Percentiles rank a stretch among this genome's conserved stretches.
Conservation (phyloP, 2,888 invertebrate genomes). For the Lampropteryx suffumata region DNA sequence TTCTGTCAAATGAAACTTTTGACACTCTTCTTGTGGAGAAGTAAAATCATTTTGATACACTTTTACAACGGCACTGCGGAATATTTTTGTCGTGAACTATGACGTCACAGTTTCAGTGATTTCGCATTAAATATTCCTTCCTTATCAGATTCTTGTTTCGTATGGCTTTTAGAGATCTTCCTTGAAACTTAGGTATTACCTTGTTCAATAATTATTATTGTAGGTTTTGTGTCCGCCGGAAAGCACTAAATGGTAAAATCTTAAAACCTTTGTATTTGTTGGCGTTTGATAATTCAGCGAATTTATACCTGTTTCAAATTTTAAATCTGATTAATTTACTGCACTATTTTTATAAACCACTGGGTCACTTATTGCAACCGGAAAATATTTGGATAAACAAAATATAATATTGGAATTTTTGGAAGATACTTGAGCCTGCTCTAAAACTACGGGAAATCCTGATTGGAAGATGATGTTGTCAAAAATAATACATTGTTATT, state of each 20-base stretch:
- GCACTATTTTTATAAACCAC: not conserved
- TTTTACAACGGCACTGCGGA: too few species aligned
- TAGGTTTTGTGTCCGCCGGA: too few species aligned
- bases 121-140: not conserved
- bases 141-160: not conserved
- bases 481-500: conserved; percentile 38
- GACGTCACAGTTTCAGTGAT: too few species aligned
- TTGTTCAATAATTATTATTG: too few species aligned
- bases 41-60: too few species aligned
- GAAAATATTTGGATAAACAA: conserved; percentile 7
- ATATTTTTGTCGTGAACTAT: too few species aligned
- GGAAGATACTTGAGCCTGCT: conserved; percentile 46
- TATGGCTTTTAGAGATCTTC: conserved; percentile 34
- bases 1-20: too few species aligned
- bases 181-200: conserved; percentile 29
- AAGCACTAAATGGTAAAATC: too few species aligned
- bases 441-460: conserved; percentile 39
- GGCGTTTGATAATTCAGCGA: conserved; percentile 20
- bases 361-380: not conserved
- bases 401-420: conserved; percentile 18
- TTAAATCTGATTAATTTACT: not conserved
- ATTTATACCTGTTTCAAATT: not conserved
- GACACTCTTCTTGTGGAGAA: too few species aligned
- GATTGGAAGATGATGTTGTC: conserved; percentile 50
- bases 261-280: too few species aligned